Evolutionary conservation across 2,888 invertebrate genomes (phyloP), one percentile per base, ranked within the genome.

Genomic region (Parelbella ahira): DNA sequence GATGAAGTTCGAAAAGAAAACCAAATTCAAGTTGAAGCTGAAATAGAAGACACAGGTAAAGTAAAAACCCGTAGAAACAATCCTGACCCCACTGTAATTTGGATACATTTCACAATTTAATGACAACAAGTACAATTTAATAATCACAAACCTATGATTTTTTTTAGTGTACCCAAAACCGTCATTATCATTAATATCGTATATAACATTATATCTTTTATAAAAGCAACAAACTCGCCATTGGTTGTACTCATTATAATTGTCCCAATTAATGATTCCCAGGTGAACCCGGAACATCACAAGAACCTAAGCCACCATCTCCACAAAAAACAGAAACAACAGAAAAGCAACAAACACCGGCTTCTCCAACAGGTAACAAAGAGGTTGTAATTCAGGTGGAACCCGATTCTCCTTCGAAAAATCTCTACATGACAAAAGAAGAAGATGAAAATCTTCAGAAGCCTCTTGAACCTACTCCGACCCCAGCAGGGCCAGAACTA

Each of bases 11-110:
- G 69, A 9, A 60, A 77, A 67, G 57, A 74, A 7, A 72, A 73
- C 33, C 78, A 84, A 62, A 68, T 81, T 23, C 66, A 73, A 72
- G 76, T 82, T 1, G 77, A 77, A 63, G 86, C 76, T 4, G 80
- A 88, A 21, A 73, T 87, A 27, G 87, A 88, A 67, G 74, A 73
- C 13, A 75, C 70, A 74, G 78, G 78, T 77, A 54, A 44, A 20
- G 20, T n/a, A n/a, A n/a, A n/a, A 23, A 18, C 28, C 32, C 18
- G 12, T 39, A 39, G 39, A 32, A 32, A 30, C n/a, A 32, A 21
- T 4, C 15, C 9, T 34, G 12, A 33, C n/a, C 11, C n/a, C n/a
- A n/a, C n/a, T n/a, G n/a, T n/a, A n/a, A n/a, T n/a, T n/a, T n/a
- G n/a, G n/a, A n/a, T n/a, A n/a, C n/a, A n/a, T n/a, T n/a, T n/a